Evolutionary conservation across 2,113 vertebrate species (phyloP).

Genomic region (Pristiophorus japonicus): DNA sequence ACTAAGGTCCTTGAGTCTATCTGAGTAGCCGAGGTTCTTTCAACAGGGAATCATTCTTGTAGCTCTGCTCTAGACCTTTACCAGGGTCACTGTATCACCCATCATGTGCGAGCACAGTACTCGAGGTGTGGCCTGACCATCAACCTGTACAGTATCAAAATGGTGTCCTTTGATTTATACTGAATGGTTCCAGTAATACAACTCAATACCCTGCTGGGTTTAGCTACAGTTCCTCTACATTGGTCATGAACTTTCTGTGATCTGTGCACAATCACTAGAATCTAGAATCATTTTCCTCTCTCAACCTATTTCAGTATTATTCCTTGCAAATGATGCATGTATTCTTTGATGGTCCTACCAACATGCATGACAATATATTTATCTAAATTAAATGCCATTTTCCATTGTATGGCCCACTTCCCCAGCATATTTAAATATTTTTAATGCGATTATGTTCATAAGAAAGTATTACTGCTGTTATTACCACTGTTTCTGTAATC

Average conservation of each 20-base stretch:
- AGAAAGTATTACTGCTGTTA: background rate
- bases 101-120: background rate
- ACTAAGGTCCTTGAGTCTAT: background rate
- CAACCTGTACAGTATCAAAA: background rate
- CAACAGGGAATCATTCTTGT: background rate
- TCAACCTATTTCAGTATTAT: background rate
- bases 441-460: background rate
- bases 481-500: background rate
- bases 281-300: background rate
- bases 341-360: background rate
- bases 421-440: background rate
- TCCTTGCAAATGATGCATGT: no score
- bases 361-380: background rate
- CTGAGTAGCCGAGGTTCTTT: background rate
- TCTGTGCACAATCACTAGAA: background rate
- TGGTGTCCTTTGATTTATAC: background rate
- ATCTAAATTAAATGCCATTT: background rate
- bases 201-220: background rate
- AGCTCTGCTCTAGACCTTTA: background rate
- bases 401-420: background rate
- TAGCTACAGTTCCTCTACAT: background rate
- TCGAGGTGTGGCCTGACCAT: background rate
- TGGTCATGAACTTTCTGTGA: background rate
- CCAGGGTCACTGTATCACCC: background rate
- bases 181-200: background rate